phyloP scores from a whole-genome alignment of 2,113 vertebrate species.

The Ceyx melanurus region DNA sequence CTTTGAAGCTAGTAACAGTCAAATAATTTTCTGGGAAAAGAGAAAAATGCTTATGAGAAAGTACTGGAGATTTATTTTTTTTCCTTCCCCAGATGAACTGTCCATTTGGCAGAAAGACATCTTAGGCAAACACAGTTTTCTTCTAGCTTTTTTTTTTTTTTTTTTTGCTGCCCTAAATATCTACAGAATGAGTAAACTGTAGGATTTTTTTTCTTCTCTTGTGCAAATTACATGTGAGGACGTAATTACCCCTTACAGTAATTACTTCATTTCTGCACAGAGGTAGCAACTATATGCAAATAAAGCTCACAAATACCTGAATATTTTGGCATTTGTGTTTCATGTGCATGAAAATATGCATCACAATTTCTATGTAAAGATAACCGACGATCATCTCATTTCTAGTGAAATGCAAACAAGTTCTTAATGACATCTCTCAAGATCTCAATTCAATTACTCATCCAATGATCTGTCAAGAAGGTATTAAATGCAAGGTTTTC shows the following conservation, averaged over 20 bases:
- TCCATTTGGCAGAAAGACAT: neutral
- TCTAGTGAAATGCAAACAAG: constrained; percentile 51
- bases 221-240: constrained; percentile 22
- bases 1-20: neutral
- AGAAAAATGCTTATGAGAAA: neutral
- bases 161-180: constrained; percentile 17
- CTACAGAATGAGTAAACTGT: constrained; percentile 8
- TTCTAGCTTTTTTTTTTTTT: neutral
- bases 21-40: neutral
- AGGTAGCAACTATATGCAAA: constrained; percentile 62
- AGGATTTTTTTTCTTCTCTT: neutral
- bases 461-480: constrained; percentile 23
- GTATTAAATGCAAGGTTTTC: neutral
- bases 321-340: constrained; percentile 57
- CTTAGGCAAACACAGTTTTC: neutral
- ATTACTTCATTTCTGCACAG: constrained; percentile 14
- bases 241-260: constrained; percentile 41
- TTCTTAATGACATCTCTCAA: constrained; percentile 39
- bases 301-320: constrained; percentile 48
- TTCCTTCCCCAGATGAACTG: neutral
- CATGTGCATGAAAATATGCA: constrained; percentile 36
- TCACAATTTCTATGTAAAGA: constrained; percentile 60
- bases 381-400: constrained; percentile 39
- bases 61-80: neutral
- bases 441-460: constrained; percentile 43